phyloP scores from a whole-genome alignment of 2,113 vertebrate genomes.

The Calonectris borealis region DNA sequence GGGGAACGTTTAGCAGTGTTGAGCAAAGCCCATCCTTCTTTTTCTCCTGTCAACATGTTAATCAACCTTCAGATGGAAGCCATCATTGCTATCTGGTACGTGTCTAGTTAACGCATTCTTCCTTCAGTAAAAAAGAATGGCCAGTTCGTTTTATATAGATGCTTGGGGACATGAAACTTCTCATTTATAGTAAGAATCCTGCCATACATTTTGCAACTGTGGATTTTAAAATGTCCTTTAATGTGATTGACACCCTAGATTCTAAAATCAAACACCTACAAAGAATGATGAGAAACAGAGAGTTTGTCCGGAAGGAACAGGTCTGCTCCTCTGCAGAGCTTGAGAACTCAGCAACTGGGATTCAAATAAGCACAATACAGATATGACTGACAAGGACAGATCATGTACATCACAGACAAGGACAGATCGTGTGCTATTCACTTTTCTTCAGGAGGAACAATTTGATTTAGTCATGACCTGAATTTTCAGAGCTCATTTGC shows the following conservation, averaged over 20 bases:
- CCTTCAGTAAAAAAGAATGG: neutral
- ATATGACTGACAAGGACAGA: neutral
- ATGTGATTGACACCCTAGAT: neutral
- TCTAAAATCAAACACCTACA: neutral
- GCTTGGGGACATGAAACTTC: neutral
- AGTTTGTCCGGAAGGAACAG: neutral
- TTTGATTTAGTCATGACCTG: constrained; percentile 1
- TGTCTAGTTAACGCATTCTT: neutral
- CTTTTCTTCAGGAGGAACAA: neutral
- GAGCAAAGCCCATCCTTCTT: neutral
- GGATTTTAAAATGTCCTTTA: neutral
- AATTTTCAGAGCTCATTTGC: constrained; percentile 22
- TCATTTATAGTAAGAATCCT: neutral
- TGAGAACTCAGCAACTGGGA: neutral
- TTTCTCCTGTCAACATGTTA: neutral
- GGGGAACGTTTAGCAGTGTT: neutral
- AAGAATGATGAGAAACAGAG: neutral
- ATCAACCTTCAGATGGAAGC: neutral
- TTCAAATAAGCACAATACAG: neutral
- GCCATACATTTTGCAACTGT: neutral
- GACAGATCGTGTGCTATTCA: neutral
- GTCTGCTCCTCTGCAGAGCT: neutral
- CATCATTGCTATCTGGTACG: neutral
- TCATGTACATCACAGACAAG: neutral
- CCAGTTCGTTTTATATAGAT: neutral